Evolutionary conservation across 2,797 vertebrate genomes (phyloP).

Genomic region (Anolis apletophallus): DNA sequence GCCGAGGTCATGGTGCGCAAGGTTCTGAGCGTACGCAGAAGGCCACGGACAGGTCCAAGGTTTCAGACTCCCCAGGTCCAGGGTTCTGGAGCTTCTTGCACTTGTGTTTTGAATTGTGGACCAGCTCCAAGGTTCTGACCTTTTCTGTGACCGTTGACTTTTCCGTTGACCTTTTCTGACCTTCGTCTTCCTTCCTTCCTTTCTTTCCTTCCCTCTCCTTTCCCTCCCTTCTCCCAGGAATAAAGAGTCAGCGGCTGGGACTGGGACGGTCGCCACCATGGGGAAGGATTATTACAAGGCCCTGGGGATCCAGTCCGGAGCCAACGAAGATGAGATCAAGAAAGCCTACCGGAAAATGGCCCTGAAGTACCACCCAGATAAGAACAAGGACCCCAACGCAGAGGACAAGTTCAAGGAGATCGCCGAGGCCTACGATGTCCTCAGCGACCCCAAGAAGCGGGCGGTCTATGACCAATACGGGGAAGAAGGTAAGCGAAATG

Average conservation of each 20-base stretch:
- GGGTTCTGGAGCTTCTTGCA: no score
- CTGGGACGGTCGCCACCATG: conserved; percentile 84
- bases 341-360: conserved; percentile 98
- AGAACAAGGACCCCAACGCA: conserved; percentile 94
- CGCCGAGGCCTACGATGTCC: conserved; percentile 96
- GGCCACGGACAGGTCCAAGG: neutral
- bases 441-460: conserved; percentile 97
- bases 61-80: no score
- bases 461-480: conserved; percentile 95
- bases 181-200: neutral
- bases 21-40: neutral
- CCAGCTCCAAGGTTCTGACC: no score
- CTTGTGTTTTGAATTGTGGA: no score
- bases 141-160: no score
- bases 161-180: conserved; percentile 44
- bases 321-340: conserved; percentile 98
- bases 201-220: neutral
- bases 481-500: conserved; percentile 90
- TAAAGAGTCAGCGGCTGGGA: conserved; percentile 75
- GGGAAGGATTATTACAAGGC: conserved; percentile 99
- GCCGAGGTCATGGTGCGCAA: neutral
- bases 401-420: conserved; percentile 99
- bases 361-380: conserved; percentile 96
- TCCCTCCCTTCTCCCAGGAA: conserved; percentile 77
- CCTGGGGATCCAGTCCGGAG: conserved; percentile 91